These are phyloP conservation scores for Pachypeltis micranthus DNA, from an alignment of 1,140 invertebrate genomes.

Conservation along the genomic window DNA sequence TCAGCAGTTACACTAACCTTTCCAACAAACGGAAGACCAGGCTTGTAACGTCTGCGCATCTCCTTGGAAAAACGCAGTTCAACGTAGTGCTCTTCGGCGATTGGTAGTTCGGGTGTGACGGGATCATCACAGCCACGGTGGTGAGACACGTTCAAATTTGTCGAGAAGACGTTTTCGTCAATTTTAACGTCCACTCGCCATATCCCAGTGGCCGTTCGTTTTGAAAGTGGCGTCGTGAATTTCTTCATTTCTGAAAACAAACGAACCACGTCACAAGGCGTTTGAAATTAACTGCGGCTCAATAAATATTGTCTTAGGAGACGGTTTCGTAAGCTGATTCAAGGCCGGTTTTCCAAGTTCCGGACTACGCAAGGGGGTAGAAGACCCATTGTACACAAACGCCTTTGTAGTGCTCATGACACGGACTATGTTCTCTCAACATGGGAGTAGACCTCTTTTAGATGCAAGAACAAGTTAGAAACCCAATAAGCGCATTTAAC, in stretches of 20 bases:
- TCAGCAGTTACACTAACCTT: slow-evolving; percentile 42
- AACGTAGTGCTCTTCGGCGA: slow-evolving; percentile 51
- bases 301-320: too few relatives aligned
- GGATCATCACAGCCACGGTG: slow-evolving; percentile 24
- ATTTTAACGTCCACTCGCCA: slow-evolving; percentile 45
- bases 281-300: too few relatives aligned
- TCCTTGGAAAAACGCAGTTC: slow-evolving; percentile 47
- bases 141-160: slow-evolving; percentile 36
- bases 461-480: too few relatives aligned
- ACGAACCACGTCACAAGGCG: too few relatives aligned
- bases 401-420: too few relatives aligned
- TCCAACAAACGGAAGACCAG: slow-evolving; percentile 48
- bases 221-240: slow-evolving; percentile 40
- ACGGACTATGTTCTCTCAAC: too few relatives aligned
- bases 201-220: slow-evolving; percentile 39
- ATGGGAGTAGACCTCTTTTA: too few relatives aligned
- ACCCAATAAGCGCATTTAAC: too few relatives aligned
- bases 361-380: too few relatives aligned
- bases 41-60: slow-evolving; percentile 48
- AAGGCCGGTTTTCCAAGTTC: too few relatives aligned
- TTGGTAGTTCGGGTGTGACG: slow-evolving; percentile 38
- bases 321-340: too few relatives aligned
- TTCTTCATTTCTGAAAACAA: slow-evolving; percentile 41
- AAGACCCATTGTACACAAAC: too few relatives aligned
- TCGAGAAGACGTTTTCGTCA: slow-evolving; percentile 39